A percentile compares a stretch with the other conserved stretches of the same genome.
Evolutionary conservation across 2,888 invertebrate species (phyloP).

Genomic region (Hymenopus coronatus): DNA sequence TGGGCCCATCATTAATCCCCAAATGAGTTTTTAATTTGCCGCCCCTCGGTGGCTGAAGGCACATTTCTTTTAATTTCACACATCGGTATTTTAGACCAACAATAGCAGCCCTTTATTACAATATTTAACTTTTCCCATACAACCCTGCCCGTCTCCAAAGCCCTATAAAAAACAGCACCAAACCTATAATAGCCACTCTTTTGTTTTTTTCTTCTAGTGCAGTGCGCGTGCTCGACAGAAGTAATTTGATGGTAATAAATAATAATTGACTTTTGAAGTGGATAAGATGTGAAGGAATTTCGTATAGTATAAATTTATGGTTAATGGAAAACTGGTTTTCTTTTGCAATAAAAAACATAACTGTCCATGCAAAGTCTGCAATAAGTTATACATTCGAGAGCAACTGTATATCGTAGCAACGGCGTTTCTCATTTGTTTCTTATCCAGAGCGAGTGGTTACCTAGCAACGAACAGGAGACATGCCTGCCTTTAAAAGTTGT

Average conservation of each 20-base stretch:
- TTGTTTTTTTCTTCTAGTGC: neutral
- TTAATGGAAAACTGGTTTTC: neutral
- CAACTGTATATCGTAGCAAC: too few relatives aligned
- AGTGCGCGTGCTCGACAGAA: neutral
- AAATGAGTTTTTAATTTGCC: neutral
- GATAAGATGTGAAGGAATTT: neutral
- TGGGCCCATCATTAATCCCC: too few relatives aligned
- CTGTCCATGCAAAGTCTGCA: neutral
- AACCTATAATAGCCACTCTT: neutral
- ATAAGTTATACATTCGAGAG: neutral
- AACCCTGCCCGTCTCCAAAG: neutral
- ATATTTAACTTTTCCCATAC: neutral
- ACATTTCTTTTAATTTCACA: neutral
- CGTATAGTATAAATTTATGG: neutral
- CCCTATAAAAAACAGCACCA: neutral
- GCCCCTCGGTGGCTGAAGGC: neutral
- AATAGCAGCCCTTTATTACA: neutral
- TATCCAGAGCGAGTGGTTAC: neutral
- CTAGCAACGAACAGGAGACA: neutral
- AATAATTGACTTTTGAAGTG: neutral
- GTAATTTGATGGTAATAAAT: constrained; percentile 10
- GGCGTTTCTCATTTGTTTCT: neutral
- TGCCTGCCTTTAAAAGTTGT: too few relatives aligned
- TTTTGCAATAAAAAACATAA: neutral
- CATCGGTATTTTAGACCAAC: neutral